Conservation (phyloP, 2,888 invertebrate species). For the Meteorus cinctellus region DNA sequence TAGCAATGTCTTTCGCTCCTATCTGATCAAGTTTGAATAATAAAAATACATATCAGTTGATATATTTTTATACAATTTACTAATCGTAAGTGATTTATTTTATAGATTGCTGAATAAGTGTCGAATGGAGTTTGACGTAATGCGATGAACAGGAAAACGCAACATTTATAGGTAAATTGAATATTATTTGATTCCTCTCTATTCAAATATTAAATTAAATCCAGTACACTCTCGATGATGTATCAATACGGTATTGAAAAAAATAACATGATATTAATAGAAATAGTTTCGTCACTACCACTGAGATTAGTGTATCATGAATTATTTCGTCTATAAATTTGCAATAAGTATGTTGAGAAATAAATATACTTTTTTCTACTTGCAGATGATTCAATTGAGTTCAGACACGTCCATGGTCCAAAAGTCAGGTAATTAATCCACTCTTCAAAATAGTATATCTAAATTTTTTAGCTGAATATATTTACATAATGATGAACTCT, state of each 20-base stretch:
- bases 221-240: slow-evolving; percentile 55
- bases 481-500: slow-evolving; percentile 49
- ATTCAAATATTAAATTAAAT: background rate
- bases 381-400: background rate
- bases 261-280: slow-evolving; percentile 58
- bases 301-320: slow-evolving; percentile 56
- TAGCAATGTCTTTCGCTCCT: slow-evolving; percentile 58
- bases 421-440: background rate
- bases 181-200: slow-evolving; percentile 1
- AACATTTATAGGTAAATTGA: slow-evolving; percentile 24
- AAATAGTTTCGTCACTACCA: slow-evolving; percentile 68
- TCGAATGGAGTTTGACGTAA: background rate
- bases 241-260: slow-evolving; percentile 55
- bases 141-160: background rate
- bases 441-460: background rate
- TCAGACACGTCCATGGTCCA: background rate
- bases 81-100: background rate
- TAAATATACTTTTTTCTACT: background rate
- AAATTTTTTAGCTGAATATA: slow-evolving; percentile 15
- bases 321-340: background rate
- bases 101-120: background rate
- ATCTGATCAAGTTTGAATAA: slow-evolving; percentile 47
- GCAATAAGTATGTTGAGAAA: background rate
- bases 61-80: background rate
- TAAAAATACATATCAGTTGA: background rate